A percentile compares a stretch with the other conserved stretches of the same genome.
Evolutionary conservation across 2,113 vertebrate genomes (phyloP).

Genomic region (Oriolus oriolus): DNA sequence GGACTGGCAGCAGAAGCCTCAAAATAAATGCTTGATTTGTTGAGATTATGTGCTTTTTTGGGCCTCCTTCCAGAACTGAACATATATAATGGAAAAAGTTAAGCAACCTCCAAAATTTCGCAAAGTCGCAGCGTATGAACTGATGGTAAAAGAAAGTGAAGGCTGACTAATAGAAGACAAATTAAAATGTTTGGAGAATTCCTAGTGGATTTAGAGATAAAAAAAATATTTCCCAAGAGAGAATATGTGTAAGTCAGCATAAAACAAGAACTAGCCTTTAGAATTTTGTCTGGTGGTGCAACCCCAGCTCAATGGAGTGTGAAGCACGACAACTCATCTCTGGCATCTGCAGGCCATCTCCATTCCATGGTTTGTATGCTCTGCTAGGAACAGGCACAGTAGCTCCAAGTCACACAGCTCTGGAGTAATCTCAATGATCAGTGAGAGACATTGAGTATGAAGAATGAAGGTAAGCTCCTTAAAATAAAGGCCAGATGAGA

Average conservation of each 20-base stretch:
- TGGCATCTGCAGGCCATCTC: not conserved
- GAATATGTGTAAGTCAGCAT: not conserved
- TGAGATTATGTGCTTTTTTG: not conserved
- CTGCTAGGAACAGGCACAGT: not conserved
- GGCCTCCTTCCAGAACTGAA: not conserved
- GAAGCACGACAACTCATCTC: not conserved
- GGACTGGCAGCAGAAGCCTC: not conserved
- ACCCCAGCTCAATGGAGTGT: not conserved
- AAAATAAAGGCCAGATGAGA: conserved; percentile 47
- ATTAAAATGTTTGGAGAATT: not conserved
- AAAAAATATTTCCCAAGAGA: not conserved
- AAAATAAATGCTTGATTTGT: not conserved
- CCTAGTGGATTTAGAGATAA: not conserved
- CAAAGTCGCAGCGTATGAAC: not conserved
- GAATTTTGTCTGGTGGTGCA: not conserved
- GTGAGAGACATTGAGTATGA: not conserved
- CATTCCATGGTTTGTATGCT: fast-evolving
- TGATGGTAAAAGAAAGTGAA: not conserved
- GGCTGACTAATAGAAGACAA: not conserved
- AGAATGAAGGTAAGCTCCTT: not conserved
- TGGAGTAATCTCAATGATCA: not conserved
- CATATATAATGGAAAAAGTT: not conserved
- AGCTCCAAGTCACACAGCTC: not conserved
- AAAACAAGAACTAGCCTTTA: not conserved
- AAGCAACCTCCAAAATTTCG: not conserved